Evolutionary conservation across 2,888 invertebrate genomes (phyloP).

Genomic region (Philopedon plagiatum): DNA sequence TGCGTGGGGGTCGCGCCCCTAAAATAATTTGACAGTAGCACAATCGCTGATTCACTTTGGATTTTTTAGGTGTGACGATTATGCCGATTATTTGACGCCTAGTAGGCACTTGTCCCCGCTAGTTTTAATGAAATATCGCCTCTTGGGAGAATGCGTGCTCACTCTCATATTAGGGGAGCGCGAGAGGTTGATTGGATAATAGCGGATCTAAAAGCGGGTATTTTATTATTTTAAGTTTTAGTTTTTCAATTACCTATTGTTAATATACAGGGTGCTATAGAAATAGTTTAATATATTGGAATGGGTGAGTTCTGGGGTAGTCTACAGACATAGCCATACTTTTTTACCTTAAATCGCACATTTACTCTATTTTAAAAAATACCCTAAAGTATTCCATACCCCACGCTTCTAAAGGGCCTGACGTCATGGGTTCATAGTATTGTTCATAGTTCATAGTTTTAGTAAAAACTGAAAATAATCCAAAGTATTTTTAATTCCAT

Average conservation of each 20-base stretch:
- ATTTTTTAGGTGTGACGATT: slow-evolving; percentile 70
- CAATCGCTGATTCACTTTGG: slow-evolving; percentile 81
- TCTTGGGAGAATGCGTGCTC: slow-evolving; percentile 48
- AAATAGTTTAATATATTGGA: too few relatives aligned
- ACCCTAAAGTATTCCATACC: too few relatives aligned
- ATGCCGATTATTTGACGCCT: slow-evolving; percentile 69
- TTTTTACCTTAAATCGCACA: too few relatives aligned
- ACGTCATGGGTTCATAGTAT: too few relatives aligned
- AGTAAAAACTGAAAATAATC: too few relatives aligned
- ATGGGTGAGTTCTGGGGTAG: too few relatives aligned
- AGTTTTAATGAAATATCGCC: slow-evolving; percentile 68
- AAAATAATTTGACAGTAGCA: slow-evolving; percentile 78
- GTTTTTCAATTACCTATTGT: neutral
- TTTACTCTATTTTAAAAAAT: too few relatives aligned
- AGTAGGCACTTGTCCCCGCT: slow-evolving; percentile 57
- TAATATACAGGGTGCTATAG: too few relatives aligned
- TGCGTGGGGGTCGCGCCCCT: slow-evolving; percentile 69
- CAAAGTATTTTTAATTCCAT: too few relatives aligned
- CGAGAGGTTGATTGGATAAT: slow-evolving; percentile 22
- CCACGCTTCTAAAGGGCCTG: too few relatives aligned
- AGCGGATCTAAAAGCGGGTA: slow-evolving; percentile 5
- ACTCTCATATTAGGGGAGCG: slow-evolving; percentile 17
- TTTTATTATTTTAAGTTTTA: slow-evolving; percentile 5
- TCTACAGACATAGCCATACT: too few relatives aligned
- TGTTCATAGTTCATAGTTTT: too few relatives aligned